These are phyloP conservation scores for Conus canariensis DNA, from an alignment of 2,888 invertebrate genomes.

Conservation along the genomic window DNA sequence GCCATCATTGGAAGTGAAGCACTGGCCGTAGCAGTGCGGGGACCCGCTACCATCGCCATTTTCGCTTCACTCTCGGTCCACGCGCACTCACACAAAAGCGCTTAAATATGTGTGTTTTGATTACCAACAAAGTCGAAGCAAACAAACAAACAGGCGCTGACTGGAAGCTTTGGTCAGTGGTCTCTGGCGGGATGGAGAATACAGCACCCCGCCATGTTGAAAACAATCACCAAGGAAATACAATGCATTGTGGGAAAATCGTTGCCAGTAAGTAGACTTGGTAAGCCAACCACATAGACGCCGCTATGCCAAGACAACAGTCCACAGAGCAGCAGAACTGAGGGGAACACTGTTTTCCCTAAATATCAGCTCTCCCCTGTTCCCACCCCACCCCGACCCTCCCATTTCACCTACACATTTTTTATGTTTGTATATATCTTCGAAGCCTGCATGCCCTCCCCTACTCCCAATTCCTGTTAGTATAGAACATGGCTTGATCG, in stretches of 20 bases:
- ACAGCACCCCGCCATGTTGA: constrained; percentile 44
- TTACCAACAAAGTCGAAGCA: neutral
- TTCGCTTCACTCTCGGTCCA: neutral
- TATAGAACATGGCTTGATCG: no score
- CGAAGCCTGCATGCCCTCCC: no score
- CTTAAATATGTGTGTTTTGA: neutral
- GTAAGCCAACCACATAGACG: neutral
- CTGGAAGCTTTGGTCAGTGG: neutral
- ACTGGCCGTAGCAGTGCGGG: constrained; percentile 39
- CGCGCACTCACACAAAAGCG: neutral
- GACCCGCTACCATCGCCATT: constrained; percentile 45
- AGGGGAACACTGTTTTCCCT: no score
- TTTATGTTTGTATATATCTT: no score
- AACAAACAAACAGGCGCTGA: neutral
- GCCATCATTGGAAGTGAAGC: constrained; percentile 18
- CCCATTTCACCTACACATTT: no score
- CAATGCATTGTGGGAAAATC: constrained; percentile 31
- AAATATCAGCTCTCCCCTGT: no score
- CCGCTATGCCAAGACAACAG: no score
- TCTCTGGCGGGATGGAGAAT: constrained; percentile 25
- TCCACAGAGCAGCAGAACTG: no score
- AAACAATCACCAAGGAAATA: constrained; percentile 52
- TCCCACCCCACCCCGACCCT: no score
- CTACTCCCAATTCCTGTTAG: no score
- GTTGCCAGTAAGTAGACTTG: constrained; percentile 24